Evolutionary conservation across 2,113 vertebrate genomes (phyloP).

Genomic region (Amphiprion percula): DNA sequence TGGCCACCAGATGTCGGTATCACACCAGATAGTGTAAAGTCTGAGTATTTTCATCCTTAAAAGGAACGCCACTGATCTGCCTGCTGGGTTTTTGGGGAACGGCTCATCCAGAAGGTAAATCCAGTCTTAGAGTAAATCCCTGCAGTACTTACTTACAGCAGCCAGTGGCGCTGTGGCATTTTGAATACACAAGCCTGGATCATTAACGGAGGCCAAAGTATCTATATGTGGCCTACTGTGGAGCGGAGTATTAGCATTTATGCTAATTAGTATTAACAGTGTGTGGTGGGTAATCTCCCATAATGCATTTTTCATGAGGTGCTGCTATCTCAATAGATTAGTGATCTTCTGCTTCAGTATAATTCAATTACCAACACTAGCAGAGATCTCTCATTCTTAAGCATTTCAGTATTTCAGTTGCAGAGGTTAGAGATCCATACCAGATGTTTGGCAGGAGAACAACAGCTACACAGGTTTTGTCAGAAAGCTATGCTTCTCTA

Average conservation of each 20-base stretch:
- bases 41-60: not conserved
- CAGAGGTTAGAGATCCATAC: too few species aligned
- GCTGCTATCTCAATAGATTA: not conserved
- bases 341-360: not conserved
- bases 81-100: not conserved
- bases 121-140: not conserved
- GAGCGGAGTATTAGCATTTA: not conserved
- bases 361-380: not conserved
- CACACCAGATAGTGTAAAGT: not conserved
- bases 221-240: not conserved
- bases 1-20: conserved; percentile 31
- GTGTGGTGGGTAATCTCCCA: not conserved
- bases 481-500: too few species aligned
- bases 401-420: not conserved
- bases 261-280: not conserved
- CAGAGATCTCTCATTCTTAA: too few species aligned
- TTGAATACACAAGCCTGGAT: not conserved
- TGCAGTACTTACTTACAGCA: not conserved
- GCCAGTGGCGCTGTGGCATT: conserved; percentile 4
- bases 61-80: not conserved
- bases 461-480: too few species aligned
- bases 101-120: not conserved
- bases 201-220: not conserved
- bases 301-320: not conserved
- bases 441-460: not conserved